Percentiles rank a stretch among this genome's conserved stretches.
Conservation (phyloP, 2,797 vertebrate genomes). For the Parauchenoglanis ngamensis region DNA sequence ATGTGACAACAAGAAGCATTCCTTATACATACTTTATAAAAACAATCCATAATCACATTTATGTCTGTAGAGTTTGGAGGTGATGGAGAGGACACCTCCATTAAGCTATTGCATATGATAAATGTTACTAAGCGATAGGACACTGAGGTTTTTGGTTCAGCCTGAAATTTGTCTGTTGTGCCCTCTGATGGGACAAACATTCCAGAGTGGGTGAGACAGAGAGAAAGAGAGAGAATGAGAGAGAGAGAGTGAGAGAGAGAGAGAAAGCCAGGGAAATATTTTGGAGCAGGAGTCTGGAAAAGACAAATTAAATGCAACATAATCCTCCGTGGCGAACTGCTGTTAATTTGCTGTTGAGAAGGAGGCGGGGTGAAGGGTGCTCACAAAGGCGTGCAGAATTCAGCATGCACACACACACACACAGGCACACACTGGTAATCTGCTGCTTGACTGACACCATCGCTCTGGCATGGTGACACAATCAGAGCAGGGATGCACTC, state of each 20-base stretch:
- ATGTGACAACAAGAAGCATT: background rate
- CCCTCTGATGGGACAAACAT: constrained; percentile 15
- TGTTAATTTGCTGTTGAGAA: constrained; percentile 52
- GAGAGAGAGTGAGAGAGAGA: constrained; percentile 11
- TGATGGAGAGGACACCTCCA: background rate
- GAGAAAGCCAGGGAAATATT: constrained; percentile 14
- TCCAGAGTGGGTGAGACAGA: background rate
- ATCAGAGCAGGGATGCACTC: constrained; percentile 27
- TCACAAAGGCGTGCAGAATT: constrained; percentile 51
- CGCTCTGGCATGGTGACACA: constrained; percentile 41
- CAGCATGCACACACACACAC: constrained; percentile 16
- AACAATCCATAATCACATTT: background rate
- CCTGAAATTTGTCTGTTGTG: constrained; percentile 3
- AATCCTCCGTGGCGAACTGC: constrained; percentile 52
- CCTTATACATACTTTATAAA: background rate
- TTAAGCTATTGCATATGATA: background rate
- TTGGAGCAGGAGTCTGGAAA: constrained; percentile 31
- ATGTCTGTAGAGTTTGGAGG: background rate
- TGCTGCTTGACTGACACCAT: constrained; percentile 35
- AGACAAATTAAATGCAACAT: constrained; percentile 47
- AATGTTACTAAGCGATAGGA: background rate
- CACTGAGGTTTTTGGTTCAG: background rate
- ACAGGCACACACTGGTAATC: constrained; percentile 14
- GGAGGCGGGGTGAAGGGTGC: background rate
- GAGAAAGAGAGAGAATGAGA: background rate